Conservation (phyloP, 2,113 vertebrate genomes). For the Eretmochelys imbricata region DNA sequence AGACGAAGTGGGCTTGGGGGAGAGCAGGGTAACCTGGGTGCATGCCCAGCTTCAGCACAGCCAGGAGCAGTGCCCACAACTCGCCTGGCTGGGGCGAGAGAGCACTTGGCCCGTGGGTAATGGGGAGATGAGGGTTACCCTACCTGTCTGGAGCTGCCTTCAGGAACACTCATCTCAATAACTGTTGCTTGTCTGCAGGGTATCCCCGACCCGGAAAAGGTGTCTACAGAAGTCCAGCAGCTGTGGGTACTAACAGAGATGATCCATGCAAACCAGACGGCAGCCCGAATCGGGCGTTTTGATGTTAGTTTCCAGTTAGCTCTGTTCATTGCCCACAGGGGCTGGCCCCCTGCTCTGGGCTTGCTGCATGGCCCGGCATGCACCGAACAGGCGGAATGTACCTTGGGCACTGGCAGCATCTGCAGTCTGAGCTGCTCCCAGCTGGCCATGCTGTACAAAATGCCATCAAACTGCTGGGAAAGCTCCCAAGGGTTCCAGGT, state of each 20-base stretch:
- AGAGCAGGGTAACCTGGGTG: background rate
- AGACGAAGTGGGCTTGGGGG: background rate
- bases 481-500: no score
- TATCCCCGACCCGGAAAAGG: slow-evolving; percentile 88
- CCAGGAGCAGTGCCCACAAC: background rate
- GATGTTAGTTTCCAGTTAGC: slow-evolving; percentile 83
- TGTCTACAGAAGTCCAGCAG: slow-evolving; percentile 94
- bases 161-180: background rate
- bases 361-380: background rate
- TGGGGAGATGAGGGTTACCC: background rate
- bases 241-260: slow-evolving; percentile 98
- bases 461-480: no score
- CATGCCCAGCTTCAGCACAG: background rate
- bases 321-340: background rate
- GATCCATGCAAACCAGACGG: slow-evolving; percentile 89
- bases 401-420: background rate
- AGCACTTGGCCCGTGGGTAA: rapidly evolving
- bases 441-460: rapidly evolving
- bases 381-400: rapidly evolving
- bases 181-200: slow-evolving; percentile 76
- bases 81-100: no score
- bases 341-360: background rate
- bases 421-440: background rate
- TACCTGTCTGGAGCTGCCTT: background rate
- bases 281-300: slow-evolving; percentile 91